These are phyloP conservation scores for Mus pahari DNA, from an alignment of 2,113 vertebrate species.

Conservation along the genomic window DNA sequence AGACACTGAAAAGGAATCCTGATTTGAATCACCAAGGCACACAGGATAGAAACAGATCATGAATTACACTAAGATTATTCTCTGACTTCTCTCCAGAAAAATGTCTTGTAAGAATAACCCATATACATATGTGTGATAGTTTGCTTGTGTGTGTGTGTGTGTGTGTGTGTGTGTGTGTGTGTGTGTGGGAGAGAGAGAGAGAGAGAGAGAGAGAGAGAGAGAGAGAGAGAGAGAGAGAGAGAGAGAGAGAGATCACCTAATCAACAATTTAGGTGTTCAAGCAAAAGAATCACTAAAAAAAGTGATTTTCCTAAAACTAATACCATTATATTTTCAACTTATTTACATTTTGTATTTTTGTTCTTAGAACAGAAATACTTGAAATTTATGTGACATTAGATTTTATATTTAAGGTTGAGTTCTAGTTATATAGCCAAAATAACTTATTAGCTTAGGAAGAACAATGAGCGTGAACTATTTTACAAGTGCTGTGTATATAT, in stretches of 20 bases:
- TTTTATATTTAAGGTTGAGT: constrained; percentile 1
- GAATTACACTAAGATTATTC: no score
- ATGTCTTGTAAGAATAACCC: background rate
- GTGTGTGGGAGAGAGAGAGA: background rate
- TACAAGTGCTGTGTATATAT: background rate
- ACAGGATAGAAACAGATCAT: no score
- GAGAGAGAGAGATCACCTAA: background rate
- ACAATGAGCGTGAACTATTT: background rate
- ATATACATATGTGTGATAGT: background rate
- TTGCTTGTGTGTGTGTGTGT: background rate
- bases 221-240: no score
- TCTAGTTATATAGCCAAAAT: background rate
- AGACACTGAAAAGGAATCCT: no score
- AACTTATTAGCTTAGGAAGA: background rate
- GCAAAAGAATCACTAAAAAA: background rate
- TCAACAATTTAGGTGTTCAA: background rate
- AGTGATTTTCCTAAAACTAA: background rate
- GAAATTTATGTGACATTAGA: background rate
- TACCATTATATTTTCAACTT: background rate
- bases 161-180: background rate
- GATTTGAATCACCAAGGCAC: background rate
- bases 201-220: no score
- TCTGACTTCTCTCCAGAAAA: background rate
- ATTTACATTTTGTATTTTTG: background rate
- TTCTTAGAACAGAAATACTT: background rate